These are phyloP conservation scores for Drosophila melanosoma DNA, from an alignment of 2,888 invertebrate genomes.

Conservation along the genomic window DNA sequence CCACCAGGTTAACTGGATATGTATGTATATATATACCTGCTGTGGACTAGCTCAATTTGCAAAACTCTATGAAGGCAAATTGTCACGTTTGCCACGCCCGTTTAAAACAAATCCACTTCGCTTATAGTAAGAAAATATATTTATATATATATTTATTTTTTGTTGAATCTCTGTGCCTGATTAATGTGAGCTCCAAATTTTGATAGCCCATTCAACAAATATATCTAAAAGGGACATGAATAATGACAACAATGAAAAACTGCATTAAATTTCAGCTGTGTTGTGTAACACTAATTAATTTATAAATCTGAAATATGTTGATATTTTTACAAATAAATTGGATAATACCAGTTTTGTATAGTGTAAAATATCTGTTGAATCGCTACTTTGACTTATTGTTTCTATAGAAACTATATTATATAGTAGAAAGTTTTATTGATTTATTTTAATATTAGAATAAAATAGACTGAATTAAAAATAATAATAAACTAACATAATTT, in stretches of 20 bases:
- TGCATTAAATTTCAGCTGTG: no score
- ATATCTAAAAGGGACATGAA: no score
- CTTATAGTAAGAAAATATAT: not conserved
- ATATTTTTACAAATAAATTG: not conserved
- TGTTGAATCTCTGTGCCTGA: not conserved
- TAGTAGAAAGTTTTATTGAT: not conserved
- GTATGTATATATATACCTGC: conserved; percentile 27
- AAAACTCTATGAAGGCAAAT: conserved; percentile 59
- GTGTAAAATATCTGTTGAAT: not conserved
- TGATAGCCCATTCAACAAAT: not conserved
- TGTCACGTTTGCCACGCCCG: conserved; percentile 45
- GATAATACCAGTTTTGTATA: not conserved
- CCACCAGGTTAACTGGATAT: conserved; percentile 12
- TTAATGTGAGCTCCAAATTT: not conserved
- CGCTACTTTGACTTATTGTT: rapidly evolving
- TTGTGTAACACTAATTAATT: not conserved
- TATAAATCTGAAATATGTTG: not conserved
- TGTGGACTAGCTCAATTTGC: conserved; percentile 63
- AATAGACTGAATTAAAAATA: no score
- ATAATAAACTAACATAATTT: no score
- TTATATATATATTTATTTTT: not conserved
- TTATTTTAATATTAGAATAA: not conserved
- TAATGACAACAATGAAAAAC: no score
- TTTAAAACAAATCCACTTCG: not conserved
- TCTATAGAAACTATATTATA: not conserved